Evolutionary conservation across 1,140 invertebrate species (phyloP).

Genomic region (Papilio aristodemus): DNA sequence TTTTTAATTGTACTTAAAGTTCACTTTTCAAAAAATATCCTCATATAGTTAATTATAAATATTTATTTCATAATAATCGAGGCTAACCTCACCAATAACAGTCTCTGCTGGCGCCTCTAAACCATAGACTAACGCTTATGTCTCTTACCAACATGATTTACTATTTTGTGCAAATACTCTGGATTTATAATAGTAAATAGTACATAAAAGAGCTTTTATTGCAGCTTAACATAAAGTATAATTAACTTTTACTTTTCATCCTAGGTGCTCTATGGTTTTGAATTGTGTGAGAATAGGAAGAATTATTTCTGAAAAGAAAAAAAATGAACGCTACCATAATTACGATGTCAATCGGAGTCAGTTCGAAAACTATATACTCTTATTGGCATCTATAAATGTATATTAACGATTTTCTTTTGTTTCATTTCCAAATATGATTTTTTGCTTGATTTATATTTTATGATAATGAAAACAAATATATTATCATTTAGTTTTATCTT

Average conservation of each 20-base stretch:
- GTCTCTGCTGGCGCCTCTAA: conserved; percentile 44
- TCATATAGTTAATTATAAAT: conserved; percentile 34
- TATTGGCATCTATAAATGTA: not conserved
- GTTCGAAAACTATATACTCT: conserved; percentile 16
- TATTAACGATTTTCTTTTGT: not conserved
- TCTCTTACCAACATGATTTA: not conserved
- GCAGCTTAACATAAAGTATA: too few relatives aligned
- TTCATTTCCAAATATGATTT: not conserved
- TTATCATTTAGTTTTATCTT: conserved; percentile 33
- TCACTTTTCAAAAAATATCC: conserved; percentile 14
- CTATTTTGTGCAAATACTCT: too few relatives aligned
- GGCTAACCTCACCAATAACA: conserved; percentile 62
- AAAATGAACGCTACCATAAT: not conserved
- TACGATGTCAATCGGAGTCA: conserved; percentile 2
- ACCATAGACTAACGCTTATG: conserved; percentile 23
- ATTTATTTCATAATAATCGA: conserved; percentile 49
- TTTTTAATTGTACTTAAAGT: conserved; percentile 24
- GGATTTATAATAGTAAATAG: too few relatives aligned
- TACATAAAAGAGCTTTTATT: too few relatives aligned
- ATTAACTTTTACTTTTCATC: too few relatives aligned
- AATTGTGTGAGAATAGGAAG: not conserved
- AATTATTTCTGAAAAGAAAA: not conserved
- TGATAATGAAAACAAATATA: conserved; percentile 3
- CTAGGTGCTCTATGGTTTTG: conserved; percentile 10
- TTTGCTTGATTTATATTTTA: not conserved